Evolutionary conservation across 1,140 invertebrate species (phyloP).

Genomic region (Oncopeltus fasciatus): DNA sequence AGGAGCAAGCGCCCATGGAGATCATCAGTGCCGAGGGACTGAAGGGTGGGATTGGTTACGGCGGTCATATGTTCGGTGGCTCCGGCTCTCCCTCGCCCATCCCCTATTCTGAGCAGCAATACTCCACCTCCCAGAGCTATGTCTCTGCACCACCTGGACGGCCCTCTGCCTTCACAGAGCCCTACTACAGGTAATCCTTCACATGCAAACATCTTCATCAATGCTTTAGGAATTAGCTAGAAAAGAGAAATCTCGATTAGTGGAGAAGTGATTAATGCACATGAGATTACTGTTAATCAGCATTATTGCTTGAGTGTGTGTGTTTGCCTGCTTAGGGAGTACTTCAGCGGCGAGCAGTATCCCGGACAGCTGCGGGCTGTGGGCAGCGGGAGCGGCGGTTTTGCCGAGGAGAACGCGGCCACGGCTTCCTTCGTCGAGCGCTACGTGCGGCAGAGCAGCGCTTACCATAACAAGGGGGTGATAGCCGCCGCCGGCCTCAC

Average conservation of each 20-base stretch:
- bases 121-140: conserved; percentile 34
- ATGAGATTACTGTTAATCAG: too few relatives aligned
- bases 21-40: conserved; percentile 37
- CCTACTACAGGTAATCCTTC: conserved; percentile 35
- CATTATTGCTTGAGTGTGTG: too few relatives aligned
- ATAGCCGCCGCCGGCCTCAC: conserved; percentile 53
- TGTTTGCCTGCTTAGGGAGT: conserved; percentile 24
- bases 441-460: conserved; percentile 37
- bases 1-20: conserved; percentile 29
- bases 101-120: conserved; percentile 38
- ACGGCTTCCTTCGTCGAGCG: conserved; percentile 39
- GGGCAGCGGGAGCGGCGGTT: conserved; percentile 32
- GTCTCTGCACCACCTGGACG: conserved; percentile 27
- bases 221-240: too few relatives aligned
- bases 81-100: conserved; percentile 38
- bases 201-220: too few relatives aligned
- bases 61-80: conserved; percentile 34
- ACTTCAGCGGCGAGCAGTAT: conserved; percentile 33
- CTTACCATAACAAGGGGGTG: conserved; percentile 37
- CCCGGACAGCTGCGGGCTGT: conserved; percentile 37
- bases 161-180: conserved; percentile 28
- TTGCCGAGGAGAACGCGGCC: conserved; percentile 25
- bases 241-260: too few relatives aligned
- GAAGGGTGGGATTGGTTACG: conserved; percentile 32
- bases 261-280: too few relatives aligned